phyloP scores from a whole-genome alignment of 2,888 invertebrate species.

The Melikaiella ostensackeni region DNA sequence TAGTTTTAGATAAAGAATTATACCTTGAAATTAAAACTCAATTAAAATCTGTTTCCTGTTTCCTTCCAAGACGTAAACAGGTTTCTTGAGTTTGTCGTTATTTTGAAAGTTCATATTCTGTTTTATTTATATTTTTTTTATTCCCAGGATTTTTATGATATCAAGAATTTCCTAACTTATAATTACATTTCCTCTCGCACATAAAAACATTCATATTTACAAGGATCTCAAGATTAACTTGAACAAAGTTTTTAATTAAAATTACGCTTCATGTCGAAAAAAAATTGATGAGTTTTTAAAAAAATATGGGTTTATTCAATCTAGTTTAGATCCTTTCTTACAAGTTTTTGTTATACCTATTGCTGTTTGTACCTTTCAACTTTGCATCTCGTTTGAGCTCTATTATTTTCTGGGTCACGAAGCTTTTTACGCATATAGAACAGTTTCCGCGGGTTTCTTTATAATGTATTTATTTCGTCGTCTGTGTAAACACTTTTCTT shows the following conservation, averaged over 20 bases:
- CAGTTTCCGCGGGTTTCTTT: background rate
- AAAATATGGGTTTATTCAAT: background rate
- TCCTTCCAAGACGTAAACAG: too few relatives aligned
- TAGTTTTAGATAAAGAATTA: too few relatives aligned
- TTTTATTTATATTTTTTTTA: too few relatives aligned
- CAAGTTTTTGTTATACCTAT: background rate
- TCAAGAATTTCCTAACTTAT: too few relatives aligned
- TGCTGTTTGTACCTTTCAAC: background rate
- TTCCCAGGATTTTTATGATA: too few relatives aligned
- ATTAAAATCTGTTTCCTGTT: too few relatives aligned
- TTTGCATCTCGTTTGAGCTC: background rate
- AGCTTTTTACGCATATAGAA: constrained; percentile 2
- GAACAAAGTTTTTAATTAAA: too few relatives aligned
- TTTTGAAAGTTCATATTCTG: background rate
- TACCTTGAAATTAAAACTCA: too few relatives aligned
- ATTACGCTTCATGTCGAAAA: too few relatives aligned
- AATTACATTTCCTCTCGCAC: too few relatives aligned
- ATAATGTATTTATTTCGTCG: background rate
- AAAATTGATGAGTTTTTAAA: background rate
- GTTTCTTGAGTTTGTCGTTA: background rate
- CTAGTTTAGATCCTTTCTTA: background rate
- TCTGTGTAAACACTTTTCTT: background rate
- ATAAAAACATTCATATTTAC: too few relatives aligned
- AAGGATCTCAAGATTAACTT: too few relatives aligned
- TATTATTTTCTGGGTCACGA: background rate